Evolutionary conservation across 23 tunicate genomes (phyloP).

Genomic region (Trididemnum nubilum): DNA sequence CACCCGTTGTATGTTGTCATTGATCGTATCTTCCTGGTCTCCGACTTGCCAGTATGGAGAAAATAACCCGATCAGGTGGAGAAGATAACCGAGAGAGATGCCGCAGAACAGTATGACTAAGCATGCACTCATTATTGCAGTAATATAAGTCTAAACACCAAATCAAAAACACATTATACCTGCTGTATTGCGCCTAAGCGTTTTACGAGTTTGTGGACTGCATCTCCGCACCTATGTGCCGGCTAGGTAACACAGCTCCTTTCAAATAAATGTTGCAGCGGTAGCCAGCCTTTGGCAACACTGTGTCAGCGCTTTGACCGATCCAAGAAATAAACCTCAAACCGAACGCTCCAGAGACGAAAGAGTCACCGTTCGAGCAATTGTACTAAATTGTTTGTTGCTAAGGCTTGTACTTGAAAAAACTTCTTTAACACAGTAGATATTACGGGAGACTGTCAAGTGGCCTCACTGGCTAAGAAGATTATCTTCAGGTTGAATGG

Average conservation of each 20-base stretch:
- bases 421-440: too few species aligned
- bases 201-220: background rate
- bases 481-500: too few species aligned
- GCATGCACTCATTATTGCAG: too few species aligned
- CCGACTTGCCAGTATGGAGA: constrained; percentile 48
- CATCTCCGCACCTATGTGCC: background rate
- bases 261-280: background rate
- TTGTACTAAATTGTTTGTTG: too few species aligned
- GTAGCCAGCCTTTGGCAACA: background rate
- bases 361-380: too few species aligned
- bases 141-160: background rate
- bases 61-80: background rate
- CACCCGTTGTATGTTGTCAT: constrained; percentile 38
- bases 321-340: background rate
- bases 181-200: background rate
- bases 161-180: background rate
- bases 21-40: constrained; percentile 40
- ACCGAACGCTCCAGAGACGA: background rate
- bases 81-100: background rate
- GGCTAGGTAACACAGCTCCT: background rate
- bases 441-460: too few species aligned
- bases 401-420: too few species aligned
- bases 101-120: too few species aligned
- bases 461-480: too few species aligned
- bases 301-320: background rate